Evolutionary conservation across 64 coral and sea anemone genomes (phyloP).

Genomic region (Montipora foliosa): DNA sequence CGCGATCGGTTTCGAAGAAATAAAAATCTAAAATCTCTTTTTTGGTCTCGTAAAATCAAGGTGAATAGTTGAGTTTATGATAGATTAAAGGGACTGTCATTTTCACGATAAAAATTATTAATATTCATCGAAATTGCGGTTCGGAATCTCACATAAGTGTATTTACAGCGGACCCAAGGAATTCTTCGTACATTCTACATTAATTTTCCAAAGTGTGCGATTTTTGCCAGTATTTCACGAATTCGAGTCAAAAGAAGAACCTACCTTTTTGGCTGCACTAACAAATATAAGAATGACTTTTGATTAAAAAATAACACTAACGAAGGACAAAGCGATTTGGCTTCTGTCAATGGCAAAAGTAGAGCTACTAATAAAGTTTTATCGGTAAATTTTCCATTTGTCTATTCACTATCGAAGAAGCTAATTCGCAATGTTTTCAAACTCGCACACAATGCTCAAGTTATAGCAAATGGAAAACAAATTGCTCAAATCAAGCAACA

Average conservation of each 20-base stretch:
- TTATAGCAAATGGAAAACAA: background rate
- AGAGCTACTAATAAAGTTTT: slow-evolving; percentile 30
- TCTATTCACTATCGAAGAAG: background rate
- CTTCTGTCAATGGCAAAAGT: slow-evolving; percentile 55
- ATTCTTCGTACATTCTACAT: slow-evolving; percentile 42
- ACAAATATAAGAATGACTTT: slow-evolving; percentile 54
- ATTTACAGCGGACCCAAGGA: slow-evolving; percentile 53
- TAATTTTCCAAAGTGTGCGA: slow-evolving; percentile 28
- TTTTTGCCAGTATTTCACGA: slow-evolving; percentile 2
- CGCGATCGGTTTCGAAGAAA: background rate
- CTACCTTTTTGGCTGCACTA: background rate
- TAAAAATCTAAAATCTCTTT: background rate
- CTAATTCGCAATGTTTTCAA: slow-evolving; percentile 25
- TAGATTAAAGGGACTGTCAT: slow-evolving; percentile 53
- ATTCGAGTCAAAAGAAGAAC: slow-evolving; percentile 22
- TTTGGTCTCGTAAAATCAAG: slow-evolving; percentile 27
- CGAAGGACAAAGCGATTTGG: slow-evolving; percentile 21
- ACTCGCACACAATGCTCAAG: background rate
- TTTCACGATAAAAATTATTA: slow-evolving; percentile 61
- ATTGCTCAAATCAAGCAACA: slow-evolving; percentile 4
- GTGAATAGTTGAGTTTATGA: slow-evolving; percentile 36
- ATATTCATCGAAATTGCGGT: slow-evolving; percentile 59
- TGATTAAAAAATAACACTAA: slow-evolving; percentile 56
- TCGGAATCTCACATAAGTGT: slow-evolving; percentile 52
- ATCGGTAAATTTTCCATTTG: background rate